Conservation (phyloP, 2,113 vertebrate species). For the Mesembrinibis cayennensis region DNA sequence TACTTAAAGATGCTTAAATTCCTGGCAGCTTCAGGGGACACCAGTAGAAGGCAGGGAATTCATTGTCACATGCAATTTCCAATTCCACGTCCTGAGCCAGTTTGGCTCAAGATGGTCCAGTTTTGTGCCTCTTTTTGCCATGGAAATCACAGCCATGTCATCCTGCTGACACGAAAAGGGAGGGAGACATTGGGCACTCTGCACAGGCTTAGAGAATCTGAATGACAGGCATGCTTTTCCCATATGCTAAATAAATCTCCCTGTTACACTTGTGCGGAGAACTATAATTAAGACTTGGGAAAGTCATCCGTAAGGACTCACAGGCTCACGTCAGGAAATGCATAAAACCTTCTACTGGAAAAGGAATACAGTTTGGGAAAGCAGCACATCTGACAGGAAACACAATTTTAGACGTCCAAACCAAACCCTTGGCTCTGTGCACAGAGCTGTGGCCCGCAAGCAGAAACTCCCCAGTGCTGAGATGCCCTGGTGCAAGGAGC, state of each 20-base stretch:
- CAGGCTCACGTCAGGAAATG: background rate
- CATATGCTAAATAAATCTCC: constrained; percentile 50
- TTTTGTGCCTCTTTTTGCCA: constrained; percentile 13
- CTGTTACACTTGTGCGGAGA: constrained; percentile 19
- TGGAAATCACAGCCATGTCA: background rate
- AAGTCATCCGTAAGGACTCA: constrained; percentile 4
- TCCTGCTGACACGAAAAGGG: background rate
- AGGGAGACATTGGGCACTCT: background rate
- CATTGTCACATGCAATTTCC: background rate
- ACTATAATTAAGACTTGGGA: constrained; percentile 61
- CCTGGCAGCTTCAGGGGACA: constrained; percentile 26
- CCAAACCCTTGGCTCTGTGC: constrained; percentile 20
- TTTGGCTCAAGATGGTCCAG: background rate
- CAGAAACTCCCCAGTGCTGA: constrained; percentile 7
- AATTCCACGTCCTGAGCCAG: background rate
- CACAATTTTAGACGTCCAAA: background rate
- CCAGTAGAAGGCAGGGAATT: constrained; percentile 14
- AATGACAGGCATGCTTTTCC: constrained; percentile 20
- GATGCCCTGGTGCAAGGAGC: background rate
- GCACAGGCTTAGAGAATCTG: background rate
- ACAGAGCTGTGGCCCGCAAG: constrained; percentile 61
- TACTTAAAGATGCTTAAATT: constrained; percentile 55
- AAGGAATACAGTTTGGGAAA: constrained; percentile 7
- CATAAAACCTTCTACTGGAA: constrained; percentile 13
- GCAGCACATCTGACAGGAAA: constrained; percentile 4